Conservation (phyloP, 2,888 invertebrate genomes). For the Zygogramma bicolorata region DNA sequence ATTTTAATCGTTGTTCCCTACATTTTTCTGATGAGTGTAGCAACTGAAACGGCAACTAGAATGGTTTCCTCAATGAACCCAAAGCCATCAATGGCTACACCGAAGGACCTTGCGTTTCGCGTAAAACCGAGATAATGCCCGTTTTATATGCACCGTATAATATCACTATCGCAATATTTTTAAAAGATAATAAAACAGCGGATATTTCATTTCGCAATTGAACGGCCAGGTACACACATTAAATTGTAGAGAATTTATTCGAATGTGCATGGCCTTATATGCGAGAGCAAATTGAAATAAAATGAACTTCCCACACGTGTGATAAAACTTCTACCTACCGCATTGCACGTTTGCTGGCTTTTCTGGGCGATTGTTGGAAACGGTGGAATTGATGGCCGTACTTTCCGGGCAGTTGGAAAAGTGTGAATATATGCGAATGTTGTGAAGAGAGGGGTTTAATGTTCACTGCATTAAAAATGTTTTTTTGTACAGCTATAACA, state of each 20-base stretch:
- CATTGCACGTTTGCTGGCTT: slow-evolving; percentile 27
- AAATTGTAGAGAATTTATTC: slow-evolving; percentile 43
- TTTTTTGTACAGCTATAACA: no score
- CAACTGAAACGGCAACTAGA: no score
- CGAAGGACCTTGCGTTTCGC: not conserved
- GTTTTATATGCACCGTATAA: slow-evolving; percentile 18
- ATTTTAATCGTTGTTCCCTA: no score
- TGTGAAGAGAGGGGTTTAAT: not conserved
- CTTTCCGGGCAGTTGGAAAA: not conserved
- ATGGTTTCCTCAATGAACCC: not conserved
- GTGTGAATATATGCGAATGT: not conserved
- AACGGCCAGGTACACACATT: slow-evolving; percentile 37
- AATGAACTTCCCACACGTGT: slow-evolving; percentile 44
- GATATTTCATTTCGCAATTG: slow-evolving; percentile 32
- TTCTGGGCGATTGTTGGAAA: not conserved
- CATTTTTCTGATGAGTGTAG: no score
- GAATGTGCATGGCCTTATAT: slow-evolving; percentile 37
- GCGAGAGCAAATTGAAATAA: slow-evolving; percentile 42
- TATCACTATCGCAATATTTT: slow-evolving; percentile 20
- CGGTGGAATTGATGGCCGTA: not conserved
- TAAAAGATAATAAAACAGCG: slow-evolving; percentile 41
- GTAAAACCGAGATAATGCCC: not conserved
- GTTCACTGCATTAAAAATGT: not conserved
- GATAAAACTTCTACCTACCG: slow-evolving; percentile 43
- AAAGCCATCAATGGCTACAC: not conserved